These are phyloP conservation scores for Clanis bilineata DNA, from an alignment of 2,888 invertebrate genomes.

Conservation along the genomic window DNA sequence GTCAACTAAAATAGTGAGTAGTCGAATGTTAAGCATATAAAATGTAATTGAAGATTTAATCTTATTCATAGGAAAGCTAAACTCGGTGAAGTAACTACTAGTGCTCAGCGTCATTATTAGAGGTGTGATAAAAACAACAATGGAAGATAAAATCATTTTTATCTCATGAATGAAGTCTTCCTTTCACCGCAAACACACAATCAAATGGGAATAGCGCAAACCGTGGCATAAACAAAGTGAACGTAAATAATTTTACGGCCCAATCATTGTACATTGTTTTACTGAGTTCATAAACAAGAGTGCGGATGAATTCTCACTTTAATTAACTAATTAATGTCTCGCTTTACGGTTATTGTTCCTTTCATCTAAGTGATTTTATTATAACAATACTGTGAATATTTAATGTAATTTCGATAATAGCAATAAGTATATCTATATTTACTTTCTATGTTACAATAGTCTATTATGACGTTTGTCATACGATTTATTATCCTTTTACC, in stretches of 20 bases:
- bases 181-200: slow-evolving; percentile 9
- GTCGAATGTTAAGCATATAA: too few species aligned
- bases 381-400: not conserved
- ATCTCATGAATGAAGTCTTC: not conserved
- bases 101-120: not conserved
- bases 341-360: slow-evolving; percentile 25
- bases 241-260: slow-evolving; percentile 39
- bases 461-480: too few species aligned
- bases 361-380: slow-evolving; percentile 20
- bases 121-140: not conserved
- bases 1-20: too few species aligned
- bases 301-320: slow-evolving; percentile 36
- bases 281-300: slow-evolving; percentile 33
- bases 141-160: not conserved
- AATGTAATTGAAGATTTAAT: too few species aligned
- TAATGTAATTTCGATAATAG: too few species aligned
- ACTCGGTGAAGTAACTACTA: not conserved
- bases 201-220: slow-evolving; percentile 11
- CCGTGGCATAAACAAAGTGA: slow-evolving; percentile 13
- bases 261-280: slow-evolving; percentile 39
- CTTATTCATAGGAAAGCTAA: not conserved
- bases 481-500: too few species aligned
- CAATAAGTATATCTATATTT: too few species aligned
- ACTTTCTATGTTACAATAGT: too few species aligned
- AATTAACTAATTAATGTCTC: slow-evolving; percentile 32